A percentile compares a stretch with the other conserved stretches of the same genome.
phyloP scores from a whole-genome alignment of 2,113 vertebrate species.

The Ammodytes marinus region DNA sequence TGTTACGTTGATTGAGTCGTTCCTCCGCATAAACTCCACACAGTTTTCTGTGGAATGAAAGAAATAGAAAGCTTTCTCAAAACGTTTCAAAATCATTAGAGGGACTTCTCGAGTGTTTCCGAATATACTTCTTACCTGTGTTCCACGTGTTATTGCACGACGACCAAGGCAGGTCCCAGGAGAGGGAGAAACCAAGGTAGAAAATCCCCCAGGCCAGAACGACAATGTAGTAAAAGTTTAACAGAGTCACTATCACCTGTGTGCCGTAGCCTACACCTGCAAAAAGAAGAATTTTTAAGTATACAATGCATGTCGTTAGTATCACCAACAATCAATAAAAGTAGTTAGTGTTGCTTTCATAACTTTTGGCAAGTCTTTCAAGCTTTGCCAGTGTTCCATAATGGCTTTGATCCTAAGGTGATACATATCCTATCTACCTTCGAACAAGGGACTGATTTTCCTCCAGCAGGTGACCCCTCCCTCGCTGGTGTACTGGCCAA shows the following conservation, averaged over 20 bases:
- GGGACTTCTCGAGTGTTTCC: neutral
- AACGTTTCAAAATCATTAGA: accelerated
- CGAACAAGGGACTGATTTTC: constrained; percentile 93
- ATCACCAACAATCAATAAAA: neutral
- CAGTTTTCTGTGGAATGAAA: constrained; percentile 70
- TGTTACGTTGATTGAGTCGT: constrained; percentile 37
- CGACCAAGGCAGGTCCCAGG: constrained; percentile 90
- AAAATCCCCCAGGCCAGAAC: constrained; percentile 96
- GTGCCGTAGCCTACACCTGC: constrained; percentile 92
- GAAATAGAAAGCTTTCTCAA: too few species aligned
- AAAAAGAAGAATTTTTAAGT: neutral
- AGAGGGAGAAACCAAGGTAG: constrained; percentile 93
- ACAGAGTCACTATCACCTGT: constrained; percentile 89
- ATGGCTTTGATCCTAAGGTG: neutral
- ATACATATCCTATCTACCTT: constrained; percentile 82
- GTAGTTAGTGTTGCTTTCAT: neutral
- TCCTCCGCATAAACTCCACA: constrained; percentile 77
- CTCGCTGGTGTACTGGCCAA: constrained; percentile 95
- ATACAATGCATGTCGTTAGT: neutral
- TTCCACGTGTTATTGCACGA: constrained; percentile 93
- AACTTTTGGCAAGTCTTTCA: neutral
- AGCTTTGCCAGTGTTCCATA: neutral
- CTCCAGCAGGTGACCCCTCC: constrained; percentile 94
- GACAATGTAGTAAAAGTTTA: constrained; percentile 94
- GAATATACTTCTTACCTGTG: constrained; percentile 72